Conservation (phyloP, 1,140 invertebrate species). For the Ptiloglossa arizonensis region DNA sequence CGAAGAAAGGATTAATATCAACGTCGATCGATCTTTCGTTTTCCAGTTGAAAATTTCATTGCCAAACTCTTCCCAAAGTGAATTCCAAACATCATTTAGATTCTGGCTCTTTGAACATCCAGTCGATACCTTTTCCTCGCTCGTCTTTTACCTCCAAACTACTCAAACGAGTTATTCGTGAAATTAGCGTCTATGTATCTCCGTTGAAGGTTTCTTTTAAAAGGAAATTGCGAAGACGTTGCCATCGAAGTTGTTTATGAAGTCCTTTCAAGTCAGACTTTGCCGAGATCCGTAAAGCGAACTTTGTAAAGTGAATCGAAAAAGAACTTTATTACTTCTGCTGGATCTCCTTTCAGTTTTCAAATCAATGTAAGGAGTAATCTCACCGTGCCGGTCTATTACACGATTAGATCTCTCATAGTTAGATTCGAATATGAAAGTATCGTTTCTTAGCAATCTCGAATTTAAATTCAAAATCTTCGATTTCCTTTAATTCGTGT, state of each 20-base stretch:
- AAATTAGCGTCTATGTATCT: constrained; percentile 17
- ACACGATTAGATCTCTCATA: neutral
- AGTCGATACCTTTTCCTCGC: neutral
- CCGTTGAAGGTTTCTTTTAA: neutral
- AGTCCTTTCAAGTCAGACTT: neutral
- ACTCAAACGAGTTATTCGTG: neutral
- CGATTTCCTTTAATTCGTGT: no score
- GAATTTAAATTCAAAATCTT: no score
- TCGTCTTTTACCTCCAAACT: neutral
- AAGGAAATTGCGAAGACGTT: neutral
- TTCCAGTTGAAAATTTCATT: neutral
- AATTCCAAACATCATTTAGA: constrained; percentile 6
- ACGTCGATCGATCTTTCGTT: neutral
- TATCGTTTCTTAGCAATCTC: no score
- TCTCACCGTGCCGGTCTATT: neutral
- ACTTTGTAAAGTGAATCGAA: neutral
- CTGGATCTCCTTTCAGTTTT: neutral
- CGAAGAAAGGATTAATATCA: neutral
- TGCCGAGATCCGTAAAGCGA: neutral
- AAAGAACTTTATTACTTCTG: neutral
- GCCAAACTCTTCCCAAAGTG: neutral
- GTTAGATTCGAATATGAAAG: neutral
- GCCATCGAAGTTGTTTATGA: neutral
- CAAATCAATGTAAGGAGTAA: neutral
- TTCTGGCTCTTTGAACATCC: neutral